Evolutionary conservation across 1,140 invertebrate genomes (phyloP), one percentile per base, ranked within the genome.

Genomic region (Drosophila biarmipes): DNA sequence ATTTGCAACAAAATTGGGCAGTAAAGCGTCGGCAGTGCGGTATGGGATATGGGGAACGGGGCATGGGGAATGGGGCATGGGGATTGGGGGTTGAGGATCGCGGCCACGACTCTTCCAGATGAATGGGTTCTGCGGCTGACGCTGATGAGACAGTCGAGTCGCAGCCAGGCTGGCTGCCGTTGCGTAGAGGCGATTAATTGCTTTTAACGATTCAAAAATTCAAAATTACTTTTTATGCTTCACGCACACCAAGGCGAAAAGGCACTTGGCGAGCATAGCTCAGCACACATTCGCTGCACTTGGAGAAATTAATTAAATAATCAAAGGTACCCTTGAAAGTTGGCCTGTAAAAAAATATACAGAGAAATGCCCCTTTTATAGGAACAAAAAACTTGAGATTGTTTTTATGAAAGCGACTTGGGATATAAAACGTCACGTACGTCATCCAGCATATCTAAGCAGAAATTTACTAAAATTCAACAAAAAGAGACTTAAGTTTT

Each of bases 141-240:
- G 62, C 56, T 57, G 77, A 56, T 67, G 40, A 55, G 51, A 49
- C 35, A 73, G 56, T 46, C 59, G 57, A 24, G 66, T 52, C 34
- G 67, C 69, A 85, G 80, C 81, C 82, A 87, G 74, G 78, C 85
- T 85, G 81, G 81, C 81, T 87, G 82, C 73, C 78, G 82, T 80
- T 86, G 81, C 74, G 82, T 86, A 84, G 84, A 80, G 76, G 84
- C 84, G 87, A 86, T 87, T 87, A 87, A 87, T 87, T 89, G 84
- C 85, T 90, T 87, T 87, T 87, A 90, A 90, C 84, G 84, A 87
- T 87, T 90, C 85, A 89, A 87, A 87, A 87, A 84, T 82, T 89
- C 85, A 87, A 87, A 87, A 87, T 84, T 89, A 87, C 79, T 73
- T 86, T 78, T 90, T 89, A 90, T 87, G 75, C 79, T 77, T 63